A percentile compares a stretch with the other conserved stretches of the same genome.
Conservation (phyloP, 1,140 invertebrate genomes). For the Tenebrio molitor region DNA sequence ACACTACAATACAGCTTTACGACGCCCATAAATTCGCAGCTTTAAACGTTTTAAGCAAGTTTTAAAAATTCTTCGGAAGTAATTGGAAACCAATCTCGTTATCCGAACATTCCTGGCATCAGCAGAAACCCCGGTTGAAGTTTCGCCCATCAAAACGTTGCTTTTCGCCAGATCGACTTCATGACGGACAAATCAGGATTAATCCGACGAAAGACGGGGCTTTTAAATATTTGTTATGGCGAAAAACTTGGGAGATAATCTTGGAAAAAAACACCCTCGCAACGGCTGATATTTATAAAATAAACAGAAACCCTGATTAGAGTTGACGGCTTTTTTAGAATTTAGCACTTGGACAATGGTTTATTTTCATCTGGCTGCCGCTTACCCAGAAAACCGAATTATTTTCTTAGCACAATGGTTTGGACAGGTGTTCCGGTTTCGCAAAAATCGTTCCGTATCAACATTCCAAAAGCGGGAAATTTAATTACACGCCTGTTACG, state of each 20-base stretch:
- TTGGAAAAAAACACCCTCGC: conserved; percentile 2
- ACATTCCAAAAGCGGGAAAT: background rate
- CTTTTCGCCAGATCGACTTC: background rate
- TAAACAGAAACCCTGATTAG: conserved; percentile 3
- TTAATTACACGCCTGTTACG: no score
- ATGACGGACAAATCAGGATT: conserved; percentile 8
- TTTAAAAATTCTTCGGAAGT: conserved; percentile 34
- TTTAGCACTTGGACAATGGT: background rate
- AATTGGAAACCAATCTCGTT: conserved; percentile 45
- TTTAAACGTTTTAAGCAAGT: conserved; percentile 27
- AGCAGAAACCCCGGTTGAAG: conserved; percentile 22
- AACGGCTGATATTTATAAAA: background rate
- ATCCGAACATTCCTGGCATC: conserved; percentile 23
- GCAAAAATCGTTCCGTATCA: background rate
- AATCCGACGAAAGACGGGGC: conserved; percentile 1
- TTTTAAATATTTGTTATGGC: conserved; percentile 19
- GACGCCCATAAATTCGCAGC: conserved; percentile 12
- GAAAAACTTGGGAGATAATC: background rate
- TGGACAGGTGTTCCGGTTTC: background rate
- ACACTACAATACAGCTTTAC: conserved; percentile 28
- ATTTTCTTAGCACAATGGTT: background rate
- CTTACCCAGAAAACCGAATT: background rate
- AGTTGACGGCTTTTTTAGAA: background rate
- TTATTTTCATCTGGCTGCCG: background rate
- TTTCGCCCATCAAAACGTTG: conserved; percentile 19